Evolutionary conservation across 1,140 invertebrate species (phyloP), one percentile per base, ranked within the genome.

Genomic region (Musca vetustissima): DNA sequence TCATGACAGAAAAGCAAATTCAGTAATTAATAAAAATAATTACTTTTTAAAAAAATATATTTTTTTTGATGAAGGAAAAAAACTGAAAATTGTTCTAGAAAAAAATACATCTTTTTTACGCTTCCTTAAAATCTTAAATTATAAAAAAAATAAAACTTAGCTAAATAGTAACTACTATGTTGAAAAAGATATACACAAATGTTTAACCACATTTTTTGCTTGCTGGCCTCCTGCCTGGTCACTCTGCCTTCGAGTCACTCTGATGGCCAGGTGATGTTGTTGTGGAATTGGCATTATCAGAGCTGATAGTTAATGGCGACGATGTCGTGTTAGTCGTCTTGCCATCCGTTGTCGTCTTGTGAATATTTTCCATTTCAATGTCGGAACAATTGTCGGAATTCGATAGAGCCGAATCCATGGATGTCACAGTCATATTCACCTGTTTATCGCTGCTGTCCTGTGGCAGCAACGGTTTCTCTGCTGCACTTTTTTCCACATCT

Each of bases 311-410:
- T 19, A n/a, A 19, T 48, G 64, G 4, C 19, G 36, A n/a, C 48
- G 21, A 59, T 19, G 71, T 43, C 70, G 70, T 50, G 22, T 36
- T 43, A 8, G 24, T 21, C 19, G 43, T 25, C 13, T 24, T 69
- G 17, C 67, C 52, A 19, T 61, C 36, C 17, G 49, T 19, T 32
- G 50, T 32, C 21, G 15, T 66, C 15, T 67, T 70, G 17, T 71
- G 69, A 8, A 80, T 75, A 57, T 80, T 74, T 64, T 80, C 80
- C 76, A 82, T 75, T 78, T 82, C 80, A 49, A 82, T 82, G 43
- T 82, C 80, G 9, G 80, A 82, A 64, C 80, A 79, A 71, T 80
- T 82, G 24, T 82, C 80, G 1, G 80, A 82, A 71, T 82, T 82
- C 9, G 80, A 82, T 25, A 82, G 66, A 0, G 80, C 80, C 64